A percentile compares a stretch with the other conserved stretches of the same genome.
Evolutionary conservation across 2,888 invertebrate genomes (phyloP).

Genomic region (Autographa pulchrina): DNA sequence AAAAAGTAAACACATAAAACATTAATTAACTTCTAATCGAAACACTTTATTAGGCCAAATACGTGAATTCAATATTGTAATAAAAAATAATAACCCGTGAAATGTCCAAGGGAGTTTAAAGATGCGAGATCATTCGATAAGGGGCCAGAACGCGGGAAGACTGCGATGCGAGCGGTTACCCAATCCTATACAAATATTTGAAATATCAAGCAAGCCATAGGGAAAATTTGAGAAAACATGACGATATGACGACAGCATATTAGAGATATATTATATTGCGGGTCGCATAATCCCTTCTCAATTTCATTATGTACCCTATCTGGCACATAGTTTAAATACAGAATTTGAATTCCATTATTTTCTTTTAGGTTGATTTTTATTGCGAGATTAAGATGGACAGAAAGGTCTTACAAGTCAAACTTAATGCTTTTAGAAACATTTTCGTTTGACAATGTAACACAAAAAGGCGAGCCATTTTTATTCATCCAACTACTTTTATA

Average conservation of each 20-base stretch:
- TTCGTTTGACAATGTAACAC: background rate
- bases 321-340: background rate
- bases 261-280: conserved; percentile 19
- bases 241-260: conserved; percentile 54
- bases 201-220: conserved; percentile 68
- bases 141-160: conserved; percentile 61
- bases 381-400: conserved; percentile 16
- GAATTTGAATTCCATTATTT: background rate
- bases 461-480: background rate
- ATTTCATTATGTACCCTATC: conserved; percentile 23
- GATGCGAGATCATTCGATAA: conserved; percentile 71
- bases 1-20: conserved; percentile 15
- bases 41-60: conserved; percentile 8
- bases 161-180: conserved; percentile 60
- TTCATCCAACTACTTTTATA: conserved; percentile 9
- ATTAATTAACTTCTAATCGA: conserved; percentile 12
- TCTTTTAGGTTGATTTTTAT: conserved; percentile 9
- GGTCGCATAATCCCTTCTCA: conserved; percentile 8
- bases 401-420: background rate
- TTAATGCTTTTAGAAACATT: background rate
- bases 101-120: conserved; percentile 42
- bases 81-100: conserved; percentile 39
- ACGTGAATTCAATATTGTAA: conserved; percentile 30
- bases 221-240: conserved; percentile 69
- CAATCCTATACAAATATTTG: conserved; percentile 81